Percentiles rank a stretch among this genome's conserved stretches.
Evolutionary conservation across 2,797 vertebrate genomes (phyloP).

Genomic region (Pteropus rufus): DNA sequence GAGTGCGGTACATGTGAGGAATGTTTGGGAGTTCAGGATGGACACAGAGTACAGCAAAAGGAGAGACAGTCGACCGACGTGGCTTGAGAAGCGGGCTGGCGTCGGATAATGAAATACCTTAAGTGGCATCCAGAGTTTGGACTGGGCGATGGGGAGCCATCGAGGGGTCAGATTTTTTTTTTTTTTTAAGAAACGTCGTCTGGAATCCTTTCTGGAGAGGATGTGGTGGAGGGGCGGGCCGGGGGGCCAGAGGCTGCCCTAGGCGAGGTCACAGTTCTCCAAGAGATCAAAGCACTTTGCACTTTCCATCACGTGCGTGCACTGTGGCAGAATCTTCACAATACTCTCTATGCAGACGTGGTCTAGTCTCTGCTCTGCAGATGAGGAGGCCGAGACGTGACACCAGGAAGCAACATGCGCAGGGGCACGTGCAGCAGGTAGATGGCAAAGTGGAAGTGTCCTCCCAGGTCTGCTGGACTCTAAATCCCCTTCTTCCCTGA

Average conservation of each 20-base stretch:
- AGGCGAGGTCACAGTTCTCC: background rate
- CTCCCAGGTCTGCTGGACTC: background rate
- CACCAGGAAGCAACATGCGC: too few relatives aligned
- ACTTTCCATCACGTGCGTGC: background rate
- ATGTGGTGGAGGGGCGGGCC: too few relatives aligned
- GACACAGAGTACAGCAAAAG: too few relatives aligned
- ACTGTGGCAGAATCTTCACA: background rate
- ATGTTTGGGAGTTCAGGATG: background rate
- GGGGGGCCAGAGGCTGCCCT: background rate
- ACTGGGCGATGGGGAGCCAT: background rate
- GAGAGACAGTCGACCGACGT: background rate
- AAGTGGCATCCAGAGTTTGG: background rate
- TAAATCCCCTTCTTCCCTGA: background rate
- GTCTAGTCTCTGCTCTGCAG: background rate
- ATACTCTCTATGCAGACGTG: background rate
- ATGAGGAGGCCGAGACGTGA: background rate
- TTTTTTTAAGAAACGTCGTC: background rate
- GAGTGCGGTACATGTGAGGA: rapidly evolving
- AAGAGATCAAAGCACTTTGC: background rate
- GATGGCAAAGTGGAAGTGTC: rapidly evolving
- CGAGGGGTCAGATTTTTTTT: background rate
- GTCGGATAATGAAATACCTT: too few relatives aligned
- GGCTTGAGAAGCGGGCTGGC: too few relatives aligned
- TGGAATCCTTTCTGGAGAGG: background rate
- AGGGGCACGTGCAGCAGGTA: too few relatives aligned